Evolutionary conservation across 2,797 vertebrate genomes (phyloP), one percentile per base, ranked within the genome.

Genomic region (Hemitrygon akajei): DNA sequence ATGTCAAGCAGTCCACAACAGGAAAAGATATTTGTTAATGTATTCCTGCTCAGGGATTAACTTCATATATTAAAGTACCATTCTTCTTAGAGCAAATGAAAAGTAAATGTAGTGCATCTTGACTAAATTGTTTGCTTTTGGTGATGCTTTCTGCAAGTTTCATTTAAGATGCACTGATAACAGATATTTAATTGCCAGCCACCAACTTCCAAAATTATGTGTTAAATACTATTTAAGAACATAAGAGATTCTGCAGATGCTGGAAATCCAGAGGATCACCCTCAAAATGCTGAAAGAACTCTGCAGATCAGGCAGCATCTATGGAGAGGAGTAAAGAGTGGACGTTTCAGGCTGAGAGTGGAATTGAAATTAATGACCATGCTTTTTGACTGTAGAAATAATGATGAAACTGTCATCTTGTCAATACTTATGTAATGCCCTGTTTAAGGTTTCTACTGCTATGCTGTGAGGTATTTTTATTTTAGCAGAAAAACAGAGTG

Each of bases 41-140:
- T 75, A 75, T 92, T 89, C 16, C 91, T 92, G 69, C 30, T 92
- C 25, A 75, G 91, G 69, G 71, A 76, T 93, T 93, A 76, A 93
- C 40, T 56, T n/a, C 20, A 75, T 92, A 12, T 37, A 7, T 37
- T 69, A 76, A 93, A 75, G 18, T 73, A 20, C 37, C 71, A 58
- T 75, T 34, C 37, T 27, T 14, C 47, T 76, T 93, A n/a, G n/a
- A 92, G 1, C 69, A 27, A 37, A 30, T 93, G 86, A 37, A 34
- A 91, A 37, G n/a, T 10, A 20, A 91, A 91, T 56, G 30, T 14
- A 75, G 14, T 56, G 16, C 56, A 7, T 76, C 40, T 16, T 30
- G 91, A 20, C 69, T 76, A 27, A 30, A 27, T 86, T 93, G 37
- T 63, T 66, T 22, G 12, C 10, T 75, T 92, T 92, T 56, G 37